These are phyloP conservation scores for Clarias macrocephalus DNA, from an alignment of 2,113 vertebrate genomes.

Conservation along the genomic window DNA sequence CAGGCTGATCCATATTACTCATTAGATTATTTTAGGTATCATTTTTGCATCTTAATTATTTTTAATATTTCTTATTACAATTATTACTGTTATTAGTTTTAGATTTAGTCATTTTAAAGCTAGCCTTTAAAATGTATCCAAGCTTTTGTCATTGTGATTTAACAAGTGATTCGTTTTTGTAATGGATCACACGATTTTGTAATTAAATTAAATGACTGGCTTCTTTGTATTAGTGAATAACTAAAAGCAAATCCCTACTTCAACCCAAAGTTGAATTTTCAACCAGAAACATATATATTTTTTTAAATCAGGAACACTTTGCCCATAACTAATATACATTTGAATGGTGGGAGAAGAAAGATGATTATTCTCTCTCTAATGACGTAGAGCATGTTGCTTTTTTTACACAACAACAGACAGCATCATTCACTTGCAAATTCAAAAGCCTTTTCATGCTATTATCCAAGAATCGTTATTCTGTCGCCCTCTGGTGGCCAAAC, in stretches of 20 bases:
- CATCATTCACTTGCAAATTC: conserved; percentile 65
- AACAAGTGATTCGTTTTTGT: neutral
- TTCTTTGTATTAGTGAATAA: neutral
- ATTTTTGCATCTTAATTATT: neutral
- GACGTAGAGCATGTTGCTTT: conserved; percentile 63
- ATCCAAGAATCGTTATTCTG: conserved; percentile 55
- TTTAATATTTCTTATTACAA: neutral
- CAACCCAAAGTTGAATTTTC: too few relatives aligned
- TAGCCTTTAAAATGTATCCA: neutral
- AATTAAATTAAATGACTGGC: neutral
- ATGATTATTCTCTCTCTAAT: conserved; percentile 70
- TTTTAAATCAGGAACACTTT: neutral
- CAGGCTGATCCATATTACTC: neutral
- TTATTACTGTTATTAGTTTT: neutral
- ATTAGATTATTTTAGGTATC: neutral
- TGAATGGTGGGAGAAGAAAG: conserved; percentile 50
- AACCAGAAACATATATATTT: too few relatives aligned
- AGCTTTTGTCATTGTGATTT: neutral
- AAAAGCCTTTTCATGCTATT: conserved; percentile 20
- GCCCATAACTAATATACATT: conserved; percentile 19
- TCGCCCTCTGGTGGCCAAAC: conserved; percentile 70
- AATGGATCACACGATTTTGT: neutral
- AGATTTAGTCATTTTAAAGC: neutral
- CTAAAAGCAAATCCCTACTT: neutral
- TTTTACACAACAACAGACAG: conserved; percentile 65